Evolutionary conservation across 2,888 invertebrate species (phyloP), one percentile per base, ranked within the genome.

Genomic region (Agrotis segetum): DNA sequence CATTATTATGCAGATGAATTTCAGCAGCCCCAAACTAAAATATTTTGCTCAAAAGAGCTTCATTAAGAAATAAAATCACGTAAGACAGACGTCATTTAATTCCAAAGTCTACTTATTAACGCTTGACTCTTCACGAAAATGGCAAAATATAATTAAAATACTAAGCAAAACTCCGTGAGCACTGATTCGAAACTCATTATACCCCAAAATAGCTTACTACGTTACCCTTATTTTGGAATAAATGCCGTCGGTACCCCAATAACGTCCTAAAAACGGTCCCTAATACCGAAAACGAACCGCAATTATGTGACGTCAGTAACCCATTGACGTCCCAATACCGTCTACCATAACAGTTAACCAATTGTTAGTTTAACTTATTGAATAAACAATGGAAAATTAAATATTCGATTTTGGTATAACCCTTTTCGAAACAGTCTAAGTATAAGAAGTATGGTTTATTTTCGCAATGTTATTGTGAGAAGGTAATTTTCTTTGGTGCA

Each of bases 181-280:
- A 75, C 67, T 72, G 78, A 80, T 88, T 84, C 79, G 78, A 87
- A 89, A 86, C 88, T 83, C 89, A 89, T 91, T 92, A 88, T 7
- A 85, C 88, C 88, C 85, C 71, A 90, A 90, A 92, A 89, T 82
- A 87, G 90, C 92, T 88, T 87, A 88, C 84, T 85, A 87, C 88
- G 88, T 86, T 85, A 81, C 85, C 84, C 83, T 81, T 84, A 87
- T 86, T 88, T 82, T 72, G 65, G 76, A 84, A 86, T 84, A 80
- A 78, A 86, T 72, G 73, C 85, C 83, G 85, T 56, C 77, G 84
- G 83, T 67, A 79, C 84, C 85, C 78, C 82, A 83, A 85, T 88
- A 85, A 85, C 84, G 87, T 85, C 81, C 77, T 84, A 76, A 86
- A 88, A 86, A 83, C 72, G 82, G 82, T 83, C 80, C 73, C 69